phyloP scores from a whole-genome alignment of 2,888 invertebrate species.

The Rhagonycha lutea region DNA sequence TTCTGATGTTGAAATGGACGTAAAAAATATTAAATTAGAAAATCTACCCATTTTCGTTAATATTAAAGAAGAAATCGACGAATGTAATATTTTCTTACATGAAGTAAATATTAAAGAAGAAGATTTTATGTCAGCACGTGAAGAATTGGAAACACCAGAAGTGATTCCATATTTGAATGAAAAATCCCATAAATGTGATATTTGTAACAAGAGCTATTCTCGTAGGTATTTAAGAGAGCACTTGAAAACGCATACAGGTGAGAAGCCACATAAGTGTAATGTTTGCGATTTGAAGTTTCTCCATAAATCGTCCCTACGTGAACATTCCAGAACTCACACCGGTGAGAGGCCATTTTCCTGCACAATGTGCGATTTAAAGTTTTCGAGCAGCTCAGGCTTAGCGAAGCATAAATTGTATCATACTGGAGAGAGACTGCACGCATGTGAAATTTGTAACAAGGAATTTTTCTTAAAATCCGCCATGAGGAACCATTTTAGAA shows the following conservation, averaged over 20 bases:
- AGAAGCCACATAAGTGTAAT: neutral
- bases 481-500: neutral
- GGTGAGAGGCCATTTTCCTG: neutral
- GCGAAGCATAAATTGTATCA: neutral
- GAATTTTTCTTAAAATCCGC: neutral
- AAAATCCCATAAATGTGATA: neutral
- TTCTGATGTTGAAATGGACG: neutral
- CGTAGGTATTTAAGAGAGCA: neutral
- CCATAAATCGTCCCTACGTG: neutral
- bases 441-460: neutral
- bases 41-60: neutral
- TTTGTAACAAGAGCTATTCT: neutral
- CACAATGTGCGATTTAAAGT: neutral
- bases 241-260: neutral
- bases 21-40: neutral
- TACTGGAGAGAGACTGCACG: neutral
- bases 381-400: neutral
- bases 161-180: neutral
- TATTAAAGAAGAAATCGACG: neutral
- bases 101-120: neutral
- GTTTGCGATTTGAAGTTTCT: neutral
- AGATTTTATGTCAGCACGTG: neutral
- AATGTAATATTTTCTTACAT: neutral
- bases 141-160: neutral
- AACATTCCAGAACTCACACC: neutral